Evolutionary conservation across 2,113 vertebrate genomes (phyloP).

Genomic region (human): GRCh38 chr12:24754501-24755000

Average conservation of each 20-base stretch:
- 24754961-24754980: conserved; percentile 10
- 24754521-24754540: background rate
- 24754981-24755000: conserved; percentile 33
- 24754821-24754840: background rate
- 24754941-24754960: conserved; percentile 20
- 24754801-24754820: background rate
- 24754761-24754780: background rate
- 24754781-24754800: background rate
- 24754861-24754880: background rate
- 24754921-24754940: conserved; percentile 12
- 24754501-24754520: no score
- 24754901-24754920: background rate
- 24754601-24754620: background rate
- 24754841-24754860: background rate
- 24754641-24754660: background rate
- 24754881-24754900: conserved; percentile 45
- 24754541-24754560: background rate
- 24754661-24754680: background rate
- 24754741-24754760: background rate
- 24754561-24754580: background rate
- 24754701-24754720: background rate
- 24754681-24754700: background rate
- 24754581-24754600: background rate
- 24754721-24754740: background rate
- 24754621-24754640: background rate